Evolutionary conservation across 2,797 vertebrate genomes (phyloP).

Genomic region (Pterois miles): DNA sequence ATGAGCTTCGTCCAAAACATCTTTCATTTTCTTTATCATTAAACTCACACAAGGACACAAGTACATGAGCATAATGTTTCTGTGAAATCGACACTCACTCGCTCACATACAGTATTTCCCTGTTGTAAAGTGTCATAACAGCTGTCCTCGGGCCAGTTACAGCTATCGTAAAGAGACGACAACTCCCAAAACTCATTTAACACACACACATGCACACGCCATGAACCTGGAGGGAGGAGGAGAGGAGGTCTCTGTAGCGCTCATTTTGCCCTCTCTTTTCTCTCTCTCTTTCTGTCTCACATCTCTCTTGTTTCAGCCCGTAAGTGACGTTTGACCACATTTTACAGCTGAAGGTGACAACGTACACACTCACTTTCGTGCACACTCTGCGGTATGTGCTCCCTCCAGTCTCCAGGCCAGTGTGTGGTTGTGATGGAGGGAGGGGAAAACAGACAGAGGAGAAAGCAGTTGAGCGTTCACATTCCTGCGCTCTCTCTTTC

Average conservation of each 20-base stretch:
- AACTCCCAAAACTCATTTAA: slow-evolving; percentile 81
- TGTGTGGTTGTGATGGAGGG: slow-evolving; percentile 24
- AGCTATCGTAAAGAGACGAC: slow-evolving; percentile 79
- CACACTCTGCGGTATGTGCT: slow-evolving; percentile 22
- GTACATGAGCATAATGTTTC: slow-evolving; percentile 38
- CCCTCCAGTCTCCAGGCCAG: slow-evolving; percentile 1
- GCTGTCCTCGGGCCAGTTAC: slow-evolving; percentile 80
- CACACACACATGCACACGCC: slow-evolving; percentile 34
- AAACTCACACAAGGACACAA: slow-evolving; percentile 49
- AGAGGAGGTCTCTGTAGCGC: slow-evolving; percentile 49
- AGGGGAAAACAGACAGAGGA: slow-evolving; percentile 8
- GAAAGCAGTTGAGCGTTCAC: slow-evolving; percentile 23
- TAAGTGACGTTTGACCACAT: slow-evolving; percentile 72
- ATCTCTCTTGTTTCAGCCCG: slow-evolving; percentile 32
- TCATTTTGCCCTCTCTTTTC: slow-evolving; percentile 35
- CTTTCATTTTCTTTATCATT: slow-evolving; percentile 48
- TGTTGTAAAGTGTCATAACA: slow-evolving; percentile 80
- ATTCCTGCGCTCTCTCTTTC: slow-evolving; percentile 26
- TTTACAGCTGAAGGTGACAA: slow-evolving; percentile 73
- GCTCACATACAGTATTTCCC: slow-evolving; percentile 66
- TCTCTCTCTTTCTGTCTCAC: slow-evolving; percentile 29
- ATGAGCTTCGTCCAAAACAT: slow-evolving; percentile 32
- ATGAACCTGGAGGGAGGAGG: slow-evolving; percentile 41
- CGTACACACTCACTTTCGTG: slow-evolving; percentile 29
- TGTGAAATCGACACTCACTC: slow-evolving; percentile 28